These are phyloP conservation scores for Archaeoteleia sp. DNA, from an alignment of 2,888 invertebrate species.

Conservation along the genomic window DNA sequence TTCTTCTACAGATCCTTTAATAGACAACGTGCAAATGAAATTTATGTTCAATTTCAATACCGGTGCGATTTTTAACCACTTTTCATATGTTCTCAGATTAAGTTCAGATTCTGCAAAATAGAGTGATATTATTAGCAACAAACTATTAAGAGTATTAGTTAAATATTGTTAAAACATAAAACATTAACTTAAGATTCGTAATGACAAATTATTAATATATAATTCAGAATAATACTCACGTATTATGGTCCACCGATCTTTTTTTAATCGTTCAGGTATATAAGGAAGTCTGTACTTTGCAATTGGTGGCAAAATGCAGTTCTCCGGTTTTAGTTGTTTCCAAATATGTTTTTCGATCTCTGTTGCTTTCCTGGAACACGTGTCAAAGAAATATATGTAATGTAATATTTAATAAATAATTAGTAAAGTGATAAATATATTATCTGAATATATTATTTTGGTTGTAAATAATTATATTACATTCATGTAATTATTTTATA, in stretches of 20 bases:
- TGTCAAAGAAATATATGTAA: background rate
- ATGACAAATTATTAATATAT: background rate
- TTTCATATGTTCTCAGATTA: slow-evolving; percentile 74
- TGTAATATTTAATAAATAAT: slow-evolving; percentile 7
- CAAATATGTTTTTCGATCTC: slow-evolving; percentile 75
- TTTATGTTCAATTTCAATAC: slow-evolving; percentile 73
- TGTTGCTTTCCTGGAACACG: slow-evolving; percentile 69
- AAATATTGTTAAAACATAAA: no score
- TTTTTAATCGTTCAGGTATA: slow-evolving; percentile 67
- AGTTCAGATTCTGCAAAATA: slow-evolving; percentile 71
- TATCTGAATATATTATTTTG: no score
- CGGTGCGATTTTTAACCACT: slow-evolving; percentile 75
- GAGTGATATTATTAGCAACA: no score
- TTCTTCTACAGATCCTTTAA: slow-evolving; percentile 73
- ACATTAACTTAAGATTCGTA: slow-evolving; percentile 3
- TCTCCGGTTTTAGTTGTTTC: slow-evolving; percentile 72
- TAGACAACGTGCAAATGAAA: slow-evolving; percentile 76
- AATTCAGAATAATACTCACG: slow-evolving; percentile 55
- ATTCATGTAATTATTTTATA: no score
- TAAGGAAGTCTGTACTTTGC: slow-evolving; percentile 76
- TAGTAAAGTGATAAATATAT: slow-evolving; percentile 11
- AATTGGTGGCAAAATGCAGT: slow-evolving; percentile 74
- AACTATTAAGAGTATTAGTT: no score
- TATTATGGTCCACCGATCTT: slow-evolving; percentile 75
- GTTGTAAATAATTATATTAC: no score